Conservation (phyloP, 2,888 invertebrate genomes). For the Chirona hameri region DNA sequence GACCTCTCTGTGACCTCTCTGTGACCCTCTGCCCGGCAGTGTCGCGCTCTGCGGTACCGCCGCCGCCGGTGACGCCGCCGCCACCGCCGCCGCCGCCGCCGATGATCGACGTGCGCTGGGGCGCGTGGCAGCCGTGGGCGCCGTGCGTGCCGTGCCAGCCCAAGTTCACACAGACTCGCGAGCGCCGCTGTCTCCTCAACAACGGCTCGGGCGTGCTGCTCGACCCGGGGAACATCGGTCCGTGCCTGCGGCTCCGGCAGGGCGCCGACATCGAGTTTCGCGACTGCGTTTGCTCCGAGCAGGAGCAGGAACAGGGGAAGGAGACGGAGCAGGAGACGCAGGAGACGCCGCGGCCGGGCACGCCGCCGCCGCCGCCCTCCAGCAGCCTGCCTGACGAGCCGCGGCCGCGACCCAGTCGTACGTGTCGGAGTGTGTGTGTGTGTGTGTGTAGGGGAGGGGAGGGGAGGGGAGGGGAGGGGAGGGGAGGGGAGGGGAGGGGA, state of each 20-base stretch:
- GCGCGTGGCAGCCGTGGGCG: not conserved
- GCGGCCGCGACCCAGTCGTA: not conserved
- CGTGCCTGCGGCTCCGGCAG: not conserved
- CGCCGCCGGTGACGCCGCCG: not conserved
- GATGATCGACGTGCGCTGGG: conserved; percentile 13
- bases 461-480: too few relatives aligned
- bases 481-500: too few relatives aligned
- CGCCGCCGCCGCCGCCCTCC: conserved; percentile 1
- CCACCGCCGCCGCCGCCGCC: conserved; percentile 4
- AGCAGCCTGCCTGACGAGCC: not conserved
- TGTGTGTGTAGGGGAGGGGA: too few relatives aligned
- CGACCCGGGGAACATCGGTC: conserved; percentile 3
- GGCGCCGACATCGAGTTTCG: conserved; percentile 1
- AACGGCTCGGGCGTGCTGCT: conserved; percentile 24
- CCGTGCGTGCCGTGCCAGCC: not conserved
- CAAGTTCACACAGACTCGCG: not conserved
- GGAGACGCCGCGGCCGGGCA: not conserved
- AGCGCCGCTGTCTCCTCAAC: conserved; percentile 7
- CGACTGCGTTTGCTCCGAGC: not conserved
- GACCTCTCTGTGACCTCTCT: too few relatives aligned
- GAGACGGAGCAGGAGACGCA: too few relatives aligned
- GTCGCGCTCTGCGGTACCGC: not conserved
- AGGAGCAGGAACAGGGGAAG: too few relatives aligned
- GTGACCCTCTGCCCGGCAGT: not conserved
- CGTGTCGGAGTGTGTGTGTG: too few relatives aligned